A percentile compares a stretch with the other conserved stretches of the same genome.
These are phyloP conservation scores for Himalopsyche anomala DNA, from an alignment of 2,888 invertebrate genomes.

Conservation along the genomic window DNA sequence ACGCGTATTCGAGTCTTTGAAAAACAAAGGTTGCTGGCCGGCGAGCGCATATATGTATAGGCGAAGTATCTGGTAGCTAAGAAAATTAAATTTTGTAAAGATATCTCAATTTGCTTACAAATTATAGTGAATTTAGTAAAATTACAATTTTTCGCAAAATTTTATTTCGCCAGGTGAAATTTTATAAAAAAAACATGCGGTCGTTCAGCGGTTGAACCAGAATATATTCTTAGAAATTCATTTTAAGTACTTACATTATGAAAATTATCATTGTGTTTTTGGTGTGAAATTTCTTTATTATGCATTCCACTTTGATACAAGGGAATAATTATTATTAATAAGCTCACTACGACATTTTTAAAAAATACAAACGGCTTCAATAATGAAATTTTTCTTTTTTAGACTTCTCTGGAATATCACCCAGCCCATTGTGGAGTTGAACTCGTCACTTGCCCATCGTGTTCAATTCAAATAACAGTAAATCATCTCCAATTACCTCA, in stretches of 20 bases:
- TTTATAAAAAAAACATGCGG: too few relatives aligned
- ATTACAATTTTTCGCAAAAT: too few relatives aligned
- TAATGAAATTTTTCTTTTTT: background rate
- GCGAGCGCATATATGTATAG: too few relatives aligned
- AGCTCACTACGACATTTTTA: background rate
- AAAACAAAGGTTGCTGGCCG: too few relatives aligned
- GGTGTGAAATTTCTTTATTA: background rate
- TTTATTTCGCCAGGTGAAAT: too few relatives aligned
- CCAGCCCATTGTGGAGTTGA: conserved; percentile 55
- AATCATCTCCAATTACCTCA: conserved; percentile 52
- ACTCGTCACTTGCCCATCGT: conserved; percentile 63
- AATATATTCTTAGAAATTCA: background rate
- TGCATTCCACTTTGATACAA: background rate
- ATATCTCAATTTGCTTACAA: too few relatives aligned
- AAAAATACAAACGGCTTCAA: background rate
- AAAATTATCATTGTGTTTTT: background rate
- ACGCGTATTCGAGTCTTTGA: too few relatives aligned
- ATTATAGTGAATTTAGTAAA: too few relatives aligned
- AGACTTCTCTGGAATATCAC: conserved; percentile 23
- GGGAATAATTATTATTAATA: background rate
- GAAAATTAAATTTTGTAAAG: too few relatives aligned
- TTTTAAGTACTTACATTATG: background rate
- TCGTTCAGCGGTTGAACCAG: too few relatives aligned
- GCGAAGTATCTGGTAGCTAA: too few relatives aligned
- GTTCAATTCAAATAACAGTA: conserved; percentile 58